Conservation (phyloP, 2,113 vertebrate genomes). For the Cyprinus carpio region DNA sequence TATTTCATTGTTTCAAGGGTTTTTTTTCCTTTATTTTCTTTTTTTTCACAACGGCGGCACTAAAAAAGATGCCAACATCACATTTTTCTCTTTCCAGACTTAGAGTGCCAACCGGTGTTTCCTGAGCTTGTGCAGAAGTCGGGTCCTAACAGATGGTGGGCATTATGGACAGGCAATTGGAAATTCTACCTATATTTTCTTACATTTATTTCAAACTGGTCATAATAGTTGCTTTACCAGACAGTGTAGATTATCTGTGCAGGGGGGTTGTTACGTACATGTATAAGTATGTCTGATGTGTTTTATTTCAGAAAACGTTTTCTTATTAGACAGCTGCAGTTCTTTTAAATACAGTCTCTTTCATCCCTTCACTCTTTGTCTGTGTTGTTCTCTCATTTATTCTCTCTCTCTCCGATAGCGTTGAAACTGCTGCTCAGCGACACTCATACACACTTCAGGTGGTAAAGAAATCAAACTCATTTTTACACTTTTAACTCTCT, state of each 20-base stretch:
- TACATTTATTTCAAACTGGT: slow-evolving; percentile 45
- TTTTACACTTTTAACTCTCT: neutral
- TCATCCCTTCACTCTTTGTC: slow-evolving; percentile 22
- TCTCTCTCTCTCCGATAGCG: neutral
- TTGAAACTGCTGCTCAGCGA: slow-evolving; percentile 12
- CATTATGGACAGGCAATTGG: slow-evolving; percentile 55
- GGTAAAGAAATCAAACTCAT: slow-evolving; percentile 45
- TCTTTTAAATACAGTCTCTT: slow-evolving; percentile 27
- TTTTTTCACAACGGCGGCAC: slow-evolving; percentile 61
- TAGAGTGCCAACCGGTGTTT: slow-evolving; percentile 62
- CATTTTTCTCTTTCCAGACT: slow-evolving; percentile 62
- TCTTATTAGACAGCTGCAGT: slow-evolving; percentile 39
- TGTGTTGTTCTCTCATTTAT: neutral
- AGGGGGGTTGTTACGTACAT: neutral
- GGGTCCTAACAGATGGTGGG: slow-evolving; percentile 60
- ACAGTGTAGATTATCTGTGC: slow-evolving; percentile 42
- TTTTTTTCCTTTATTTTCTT: slow-evolving; percentile 41
- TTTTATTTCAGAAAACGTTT: slow-evolving; percentile 35
- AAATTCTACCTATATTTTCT: slow-evolving; percentile 52
- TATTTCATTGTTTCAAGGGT: slow-evolving; percentile 70
- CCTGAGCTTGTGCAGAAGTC: slow-evolving; percentile 61
- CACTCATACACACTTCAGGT: slow-evolving; percentile 46
- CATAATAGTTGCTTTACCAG: slow-evolving; percentile 48
- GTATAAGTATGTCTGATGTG: slow-evolving; percentile 20
- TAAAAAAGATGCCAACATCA: slow-evolving; percentile 70